Base-by-base conservation (phyloP, 2,113 vertebrate species). In the Empidonax alnorum region DNA sequence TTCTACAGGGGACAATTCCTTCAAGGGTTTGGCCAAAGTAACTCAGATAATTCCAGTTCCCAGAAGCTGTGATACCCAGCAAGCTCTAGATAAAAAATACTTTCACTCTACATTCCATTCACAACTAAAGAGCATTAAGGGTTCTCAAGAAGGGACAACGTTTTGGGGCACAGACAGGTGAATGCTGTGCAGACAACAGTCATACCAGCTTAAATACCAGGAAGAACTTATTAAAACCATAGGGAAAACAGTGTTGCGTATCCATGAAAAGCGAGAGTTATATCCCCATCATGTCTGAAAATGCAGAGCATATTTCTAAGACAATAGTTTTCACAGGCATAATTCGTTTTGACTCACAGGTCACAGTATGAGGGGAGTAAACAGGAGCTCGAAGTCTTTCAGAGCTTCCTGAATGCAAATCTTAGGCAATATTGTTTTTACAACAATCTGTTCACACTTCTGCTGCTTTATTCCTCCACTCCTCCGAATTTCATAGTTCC, bases 401-500 rank as follows among this genome's bases (percentile, higher is more conserved):
- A 41, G 3, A 58, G 68, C 76, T 78, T 92, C 76, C 65, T 1
- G 0, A 92, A 91, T 0, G 3, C 92, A 87, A 82, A 89, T 74
- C 73, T 89, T 24, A n/a, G 47, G 52, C 66, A 96, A 75, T 74
- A 75, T 30, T 84, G 73, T 1, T 95, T 88, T 90, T 96, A 74
- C 52, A 95, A 88, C 61, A 78, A 96, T 87, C 69, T 86, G 93
- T 91, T 95, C 84, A 42, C 16, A 84, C 80, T 95, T 80, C 61
- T 78, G 72, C 44, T 52, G 37, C 62, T 88, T 96, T 84, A 86
- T 78, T 61, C 69, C 23, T 92, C 74, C 61, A 53, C 52, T 83
- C 27, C 74, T 94, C 58, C 65, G 21, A 63, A 81, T 69, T 82
- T 56, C 83, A 39, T 47, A 18, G 89, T 49, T 93, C 69, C 49